These are phyloP conservation scores for Phalera bucephala DNA, from an alignment of 2,888 invertebrate genomes.

Conservation along the genomic window DNA sequence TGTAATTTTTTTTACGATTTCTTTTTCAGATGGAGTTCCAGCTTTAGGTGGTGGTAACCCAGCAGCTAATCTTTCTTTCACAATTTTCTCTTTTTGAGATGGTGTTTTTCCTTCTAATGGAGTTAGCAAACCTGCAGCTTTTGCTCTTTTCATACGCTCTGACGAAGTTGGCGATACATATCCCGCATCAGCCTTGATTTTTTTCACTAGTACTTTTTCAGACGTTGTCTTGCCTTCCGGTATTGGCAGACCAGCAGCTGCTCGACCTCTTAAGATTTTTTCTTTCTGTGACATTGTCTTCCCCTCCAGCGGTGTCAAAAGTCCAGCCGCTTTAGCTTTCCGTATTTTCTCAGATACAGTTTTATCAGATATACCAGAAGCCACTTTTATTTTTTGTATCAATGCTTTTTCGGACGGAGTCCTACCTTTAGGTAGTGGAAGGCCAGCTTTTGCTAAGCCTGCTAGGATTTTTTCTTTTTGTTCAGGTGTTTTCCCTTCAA, in stretches of 20 bases:
- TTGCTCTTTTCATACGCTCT: conserved; percentile 24
- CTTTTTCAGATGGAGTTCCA: conserved; percentile 31
- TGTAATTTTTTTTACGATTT: conserved; percentile 14
- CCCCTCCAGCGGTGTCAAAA: neutral
- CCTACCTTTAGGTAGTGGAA: conserved; percentile 12
- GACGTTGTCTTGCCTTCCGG: conserved; percentile 4
- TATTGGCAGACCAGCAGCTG: neutral
- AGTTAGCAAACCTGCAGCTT: conserved; percentile 29
- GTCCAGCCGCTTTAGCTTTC: conserved; percentile 2
- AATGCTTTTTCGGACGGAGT: conserved; percentile 7
- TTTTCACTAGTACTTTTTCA: conserved; percentile 20
- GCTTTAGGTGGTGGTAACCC: conserved; percentile 30
- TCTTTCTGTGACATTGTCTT: conserved; percentile 1
- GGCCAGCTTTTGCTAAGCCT: conserved; percentile 6
- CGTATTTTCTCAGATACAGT: neutral
- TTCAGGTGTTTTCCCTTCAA: conserved; percentile 18
- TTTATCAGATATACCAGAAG: neutral
- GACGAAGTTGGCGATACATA: conserved; percentile 10
- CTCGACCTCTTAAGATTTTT: neutral
- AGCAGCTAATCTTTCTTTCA: conserved; percentile 18
- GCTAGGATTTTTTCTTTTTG: conserved; percentile 3
- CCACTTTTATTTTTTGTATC: conserved; percentile 2
- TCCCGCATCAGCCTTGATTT: conserved; percentile 13
- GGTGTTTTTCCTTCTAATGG: conserved; percentile 31
- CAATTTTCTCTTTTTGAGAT: conserved; percentile 33